Percentiles rank a stretch among this genome's conserved stretches.
These are phyloP conservation scores for Sebastes taczanowskii DNA, from an alignment of 2,797 vertebrate species.

Conservation along the genomic window DNA sequence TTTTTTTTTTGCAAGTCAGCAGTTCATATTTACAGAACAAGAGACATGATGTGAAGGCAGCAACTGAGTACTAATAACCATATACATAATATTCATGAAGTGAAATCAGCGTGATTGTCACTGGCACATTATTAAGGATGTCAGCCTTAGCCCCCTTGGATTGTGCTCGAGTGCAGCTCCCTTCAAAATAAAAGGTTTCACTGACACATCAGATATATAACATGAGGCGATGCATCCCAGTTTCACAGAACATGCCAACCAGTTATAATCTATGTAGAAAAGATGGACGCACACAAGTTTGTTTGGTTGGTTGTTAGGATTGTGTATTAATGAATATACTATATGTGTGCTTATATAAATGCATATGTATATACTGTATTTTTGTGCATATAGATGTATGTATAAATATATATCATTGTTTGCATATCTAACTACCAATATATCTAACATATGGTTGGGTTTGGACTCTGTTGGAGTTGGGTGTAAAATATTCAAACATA, in stretches of 20 bases:
- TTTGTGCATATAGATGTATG: too few relatives aligned
- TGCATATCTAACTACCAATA: too few relatives aligned
- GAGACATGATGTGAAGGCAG: background rate
- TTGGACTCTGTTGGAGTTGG: too few relatives aligned
- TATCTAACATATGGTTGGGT: too few relatives aligned
- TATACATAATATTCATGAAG: background rate
- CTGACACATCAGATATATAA: background rate
- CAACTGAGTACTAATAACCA: background rate
- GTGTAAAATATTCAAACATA: background rate
- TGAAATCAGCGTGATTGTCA: background rate
- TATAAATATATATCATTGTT: too few relatives aligned
- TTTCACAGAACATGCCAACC: background rate
- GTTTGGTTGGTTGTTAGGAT: background rate
- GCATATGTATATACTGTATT: too few relatives aligned
- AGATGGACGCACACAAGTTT: rapidly evolving
- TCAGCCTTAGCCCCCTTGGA: background rate
- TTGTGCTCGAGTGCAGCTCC: background rate
- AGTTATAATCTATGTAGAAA: background rate
- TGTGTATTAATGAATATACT: background rate
- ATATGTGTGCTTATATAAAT: background rate
- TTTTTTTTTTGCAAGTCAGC: conserved; percentile 5
- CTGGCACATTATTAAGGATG: background rate
- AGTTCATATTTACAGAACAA: conserved; percentile 33
- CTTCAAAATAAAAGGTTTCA: background rate
- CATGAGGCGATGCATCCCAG: background rate